Conservation (phyloP, 2,113 vertebrate species). For the Syngnathus typhle region DNA sequence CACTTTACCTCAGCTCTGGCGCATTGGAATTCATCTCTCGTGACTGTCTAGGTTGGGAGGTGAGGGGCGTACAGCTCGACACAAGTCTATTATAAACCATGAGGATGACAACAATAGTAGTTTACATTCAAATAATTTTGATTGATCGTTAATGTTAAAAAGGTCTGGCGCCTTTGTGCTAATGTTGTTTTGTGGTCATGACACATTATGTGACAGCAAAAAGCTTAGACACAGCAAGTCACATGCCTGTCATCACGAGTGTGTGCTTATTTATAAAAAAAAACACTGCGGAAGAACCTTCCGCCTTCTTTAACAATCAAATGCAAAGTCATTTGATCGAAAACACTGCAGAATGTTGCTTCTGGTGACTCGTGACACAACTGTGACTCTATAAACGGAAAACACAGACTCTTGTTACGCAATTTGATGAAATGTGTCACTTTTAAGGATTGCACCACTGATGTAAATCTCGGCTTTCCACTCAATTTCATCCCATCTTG, state of each 20-base stretch:
- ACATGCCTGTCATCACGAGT: slow-evolving; percentile 63
- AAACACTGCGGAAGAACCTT: slow-evolving; percentile 31
- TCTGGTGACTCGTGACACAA: not conserved
- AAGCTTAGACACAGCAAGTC: slow-evolving; percentile 61
- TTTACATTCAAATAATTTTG: not conserved
- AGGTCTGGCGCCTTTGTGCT: slow-evolving; percentile 1
- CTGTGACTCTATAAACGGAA: slow-evolving; percentile 5
- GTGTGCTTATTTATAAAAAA: slow-evolving; percentile 57
- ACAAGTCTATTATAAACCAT: not conserved
- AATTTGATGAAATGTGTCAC: not conserved
- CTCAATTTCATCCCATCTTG: too few species aligned
- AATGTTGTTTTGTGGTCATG: slow-evolving; percentile 21
- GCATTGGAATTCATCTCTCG: not conserved
- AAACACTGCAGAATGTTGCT: not conserved
- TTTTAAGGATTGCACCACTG: too few species aligned
- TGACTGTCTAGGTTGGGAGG: not conserved
- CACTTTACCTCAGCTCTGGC: not conserved
- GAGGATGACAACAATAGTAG: not conserved
- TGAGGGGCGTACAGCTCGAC: not conserved
- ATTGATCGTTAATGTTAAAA: not conserved
- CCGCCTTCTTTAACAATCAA: slow-evolving; percentile 14
- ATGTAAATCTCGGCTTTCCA: not conserved
- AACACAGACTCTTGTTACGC: not conserved
- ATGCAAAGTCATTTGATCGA: slow-evolving; percentile 26
- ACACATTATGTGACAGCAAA: slow-evolving; percentile 58